Base-by-base conservation (phyloP, 2,797 vertebrate species). In the Pantherophis vulpinus region DNA sequence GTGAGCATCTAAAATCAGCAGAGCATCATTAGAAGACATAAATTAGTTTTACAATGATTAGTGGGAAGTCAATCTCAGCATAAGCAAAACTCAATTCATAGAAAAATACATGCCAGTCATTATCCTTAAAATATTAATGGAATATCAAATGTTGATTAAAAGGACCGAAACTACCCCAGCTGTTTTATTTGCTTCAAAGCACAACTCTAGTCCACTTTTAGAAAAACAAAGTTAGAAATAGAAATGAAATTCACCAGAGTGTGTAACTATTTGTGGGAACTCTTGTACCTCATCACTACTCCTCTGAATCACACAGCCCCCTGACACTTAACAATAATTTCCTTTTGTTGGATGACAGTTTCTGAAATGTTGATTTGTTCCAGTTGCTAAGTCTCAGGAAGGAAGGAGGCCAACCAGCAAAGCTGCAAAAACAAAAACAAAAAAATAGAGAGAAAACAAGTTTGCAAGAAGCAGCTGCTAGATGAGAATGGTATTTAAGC, bases 331-430 rank as follows among this genome's bases (percentile, higher is more conserved):
- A 20, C 9, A 0, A 29, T 20, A 12, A 89, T 4, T 5, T 18
- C 58, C 91, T 37, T 90, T 89, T 56, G 3, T 16, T 70, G 90
- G 55, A 1, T 63, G 61, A 27, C 16, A 27, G 1, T 5, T 92
- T 74, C 55, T 37, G 86, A 90, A 55, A 29, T 47, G 8, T 56
- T 60, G 55, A 87, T 94, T 93, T 55, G 59, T 66, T 93, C 90
- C 91, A 91, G 51, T 70, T 90, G 60, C 1, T 70, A 54, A 0
- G 4, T 5, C 51, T 92, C 63, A 58, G 59, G 87, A 2, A 18
- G 63, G 91, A 86, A 60, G n/a, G 11, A 87, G 51, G 27, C 4
- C 1, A 87, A 79, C 0, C 10, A 12, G 9, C 5, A 59, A 10
- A 92, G 51, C 61, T 56, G 42, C 18, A 59, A 86, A 11, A 8